Base-by-base conservation (phyloP, 2,113 vertebrate genomes). In the Oryzias javanicus region DNA sequence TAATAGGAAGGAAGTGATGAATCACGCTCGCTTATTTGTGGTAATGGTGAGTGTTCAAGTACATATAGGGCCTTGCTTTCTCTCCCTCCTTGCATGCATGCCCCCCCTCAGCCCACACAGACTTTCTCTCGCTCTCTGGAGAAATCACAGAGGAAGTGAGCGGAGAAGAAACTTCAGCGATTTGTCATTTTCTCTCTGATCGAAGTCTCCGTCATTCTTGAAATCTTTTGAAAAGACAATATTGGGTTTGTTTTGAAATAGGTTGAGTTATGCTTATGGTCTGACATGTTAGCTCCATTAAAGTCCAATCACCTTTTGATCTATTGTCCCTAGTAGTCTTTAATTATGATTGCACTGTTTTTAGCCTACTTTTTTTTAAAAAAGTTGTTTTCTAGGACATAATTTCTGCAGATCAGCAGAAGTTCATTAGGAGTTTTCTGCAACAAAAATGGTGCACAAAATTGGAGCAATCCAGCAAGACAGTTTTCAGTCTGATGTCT, bases 1-100 rank as follows among this genome's bases (percentile, higher is more conserved):
- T 65, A 70, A 76, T 80, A 85, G 85, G 82, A 88, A 90, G 88
- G 88, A 88, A 88, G 83, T 81, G 82, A 85, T 88, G 86, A 88
- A 85, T 87, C 88, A 82, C 72, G 44, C 74, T 74, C 56, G 71
- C 77, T 86, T 86, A 80, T 83, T 87, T 78, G 82, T 82, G 82
- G 85, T 75, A 58, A 68, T 68, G 75, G 70, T 72, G 78, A 80
- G 67, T 75, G 69, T 72, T 85, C 53, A 65, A 63, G 54, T 73
- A 72, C 72, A 84, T 66, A 84, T 74, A 83, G 58, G 61, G 40
- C 40, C 65, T 53, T 46, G 20, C 50, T 27, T 61, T 35, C 50
- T 73, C 48, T 52, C 27, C 65, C 29, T 55, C 42, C 22, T 20
- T 15, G 20, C 24, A 27, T 24, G 54, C 54, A n/a, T 14, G 14